Conservation (phyloP, 2,888 invertebrate genomes). For the Tanypteryx hageni region DNA sequence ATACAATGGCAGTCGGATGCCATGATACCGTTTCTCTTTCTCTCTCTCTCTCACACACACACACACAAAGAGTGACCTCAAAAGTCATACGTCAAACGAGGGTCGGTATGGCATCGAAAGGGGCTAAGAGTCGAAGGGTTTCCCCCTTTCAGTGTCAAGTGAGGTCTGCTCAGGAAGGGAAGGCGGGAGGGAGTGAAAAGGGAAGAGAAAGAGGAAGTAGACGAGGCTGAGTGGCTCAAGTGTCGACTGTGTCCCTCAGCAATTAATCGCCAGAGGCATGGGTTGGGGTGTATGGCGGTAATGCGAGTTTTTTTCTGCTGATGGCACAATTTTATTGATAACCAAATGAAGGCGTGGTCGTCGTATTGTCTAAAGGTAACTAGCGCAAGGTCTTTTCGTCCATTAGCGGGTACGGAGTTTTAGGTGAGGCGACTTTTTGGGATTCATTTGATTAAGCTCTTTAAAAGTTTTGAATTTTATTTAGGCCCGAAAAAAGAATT, state of each 20-base stretch:
- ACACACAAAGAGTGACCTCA: neutral
- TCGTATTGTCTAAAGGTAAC: no score
- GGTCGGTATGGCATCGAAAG: slow-evolving; percentile 10
- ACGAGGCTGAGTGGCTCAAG: neutral
- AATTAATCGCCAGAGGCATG: neutral
- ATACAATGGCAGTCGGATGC: neutral
- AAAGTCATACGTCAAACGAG: slow-evolving; percentile 21
- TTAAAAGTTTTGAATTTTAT: no score
- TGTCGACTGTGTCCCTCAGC: neutral
- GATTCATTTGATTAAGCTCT: no score
- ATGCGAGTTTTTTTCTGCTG: slow-evolving; percentile 26
- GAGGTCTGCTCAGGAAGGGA: neutral
- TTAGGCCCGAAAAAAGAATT: no score
- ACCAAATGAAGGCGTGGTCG: neutral
- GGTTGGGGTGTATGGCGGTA: neutral
- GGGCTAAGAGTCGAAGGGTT: neutral
- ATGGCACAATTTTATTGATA: slow-evolving; percentile 33
- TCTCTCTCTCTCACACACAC: no score
- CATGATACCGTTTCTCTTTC: neutral
- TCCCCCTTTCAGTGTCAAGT: neutral
- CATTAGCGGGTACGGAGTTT: no score
- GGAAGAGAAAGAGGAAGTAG: neutral
- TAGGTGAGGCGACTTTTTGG: no score
- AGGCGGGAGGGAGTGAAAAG: neutral
- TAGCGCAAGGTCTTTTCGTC: no score